Conservation (phyloP, 2,113 vertebrate genomes). For the Sciurus niger region DNA sequence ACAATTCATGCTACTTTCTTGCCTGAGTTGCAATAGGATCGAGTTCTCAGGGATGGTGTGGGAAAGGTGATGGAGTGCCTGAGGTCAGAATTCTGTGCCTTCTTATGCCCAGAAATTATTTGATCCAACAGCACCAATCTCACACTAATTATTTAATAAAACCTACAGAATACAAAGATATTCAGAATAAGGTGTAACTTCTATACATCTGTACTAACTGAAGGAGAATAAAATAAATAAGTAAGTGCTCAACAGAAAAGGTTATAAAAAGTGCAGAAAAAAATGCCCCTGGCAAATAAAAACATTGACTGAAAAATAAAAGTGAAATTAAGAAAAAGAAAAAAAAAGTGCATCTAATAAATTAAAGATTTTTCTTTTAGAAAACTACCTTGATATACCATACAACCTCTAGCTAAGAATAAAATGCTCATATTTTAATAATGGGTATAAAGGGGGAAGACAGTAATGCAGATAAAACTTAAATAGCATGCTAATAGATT, state of each 20-base stretch:
- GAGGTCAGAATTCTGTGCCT: neutral
- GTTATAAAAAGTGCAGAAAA: neutral
- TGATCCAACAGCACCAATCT: neutral
- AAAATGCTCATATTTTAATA: neutral
- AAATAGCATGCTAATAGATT: neutral
- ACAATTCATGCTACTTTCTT: neutral
- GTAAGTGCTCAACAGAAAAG: neutral
- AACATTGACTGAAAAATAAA: neutral
- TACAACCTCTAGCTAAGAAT: neutral
- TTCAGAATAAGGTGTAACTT: neutral
- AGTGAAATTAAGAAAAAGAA: too few relatives aligned
- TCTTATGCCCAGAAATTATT: neutral
- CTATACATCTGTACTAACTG: neutral
- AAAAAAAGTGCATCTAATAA: neutral
- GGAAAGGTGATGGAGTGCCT: neutral
- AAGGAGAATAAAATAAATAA: constrained; percentile 48
- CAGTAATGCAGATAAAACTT: neutral
- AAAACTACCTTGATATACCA: neutral
- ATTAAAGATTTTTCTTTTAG: neutral
- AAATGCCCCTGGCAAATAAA: neutral
- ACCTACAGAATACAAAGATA: neutral
- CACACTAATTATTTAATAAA: constrained; percentile 11
- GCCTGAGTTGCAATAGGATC: neutral
- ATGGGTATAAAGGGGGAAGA: neutral
- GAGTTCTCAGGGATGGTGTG: neutral